phyloP scores from a whole-genome alignment of 2,888 invertebrate species.

The Campoplex nolae region DNA sequence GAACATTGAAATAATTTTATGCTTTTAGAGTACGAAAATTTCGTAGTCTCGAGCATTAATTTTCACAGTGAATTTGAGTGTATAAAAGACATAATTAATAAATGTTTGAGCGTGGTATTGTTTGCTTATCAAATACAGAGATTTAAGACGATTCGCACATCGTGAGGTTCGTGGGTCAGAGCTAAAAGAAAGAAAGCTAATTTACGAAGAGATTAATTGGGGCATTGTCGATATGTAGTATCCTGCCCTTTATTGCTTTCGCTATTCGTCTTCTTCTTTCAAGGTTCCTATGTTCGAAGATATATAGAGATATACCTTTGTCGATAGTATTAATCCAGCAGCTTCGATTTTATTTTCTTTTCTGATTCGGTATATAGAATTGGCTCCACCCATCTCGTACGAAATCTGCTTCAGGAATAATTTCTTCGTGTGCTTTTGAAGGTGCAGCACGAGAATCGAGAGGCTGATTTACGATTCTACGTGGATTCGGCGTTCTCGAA shows the following conservation, averaged over 20 bases:
- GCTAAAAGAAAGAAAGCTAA: constrained; percentile 32
- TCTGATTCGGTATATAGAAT: constrained; percentile 47
- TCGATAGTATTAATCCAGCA: constrained; percentile 22
- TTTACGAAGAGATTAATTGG: constrained; percentile 60
- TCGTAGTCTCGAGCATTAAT: not conserved
- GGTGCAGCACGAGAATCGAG: constrained; percentile 48
- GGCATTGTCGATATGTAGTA: constrained; percentile 34
- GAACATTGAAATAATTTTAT: not conserved
- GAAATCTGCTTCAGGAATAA: constrained; percentile 50
- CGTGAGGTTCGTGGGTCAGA: constrained; percentile 10
- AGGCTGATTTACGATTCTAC: constrained; percentile 58
- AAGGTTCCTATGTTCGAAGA: not conserved
- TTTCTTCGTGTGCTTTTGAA: constrained; percentile 49
- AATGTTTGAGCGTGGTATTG: not conserved
- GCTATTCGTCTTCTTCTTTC: not conserved
- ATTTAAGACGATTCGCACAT: constrained; percentile 3
- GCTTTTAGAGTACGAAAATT: not conserved
- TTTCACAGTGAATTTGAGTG: not conserved
- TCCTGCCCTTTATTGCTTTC: constrained; percentile 11
- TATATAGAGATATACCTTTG: constrained; percentile 13
- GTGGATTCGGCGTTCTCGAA: constrained; percentile 49
- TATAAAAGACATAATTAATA: not conserved
- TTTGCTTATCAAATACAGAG: constrained; percentile 5
- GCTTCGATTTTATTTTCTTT: constrained; percentile 51
- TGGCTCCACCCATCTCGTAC: constrained; percentile 39